Conservation (phyloP, 2,888 invertebrate genomes). For the Plebejus melissa region DNA sequence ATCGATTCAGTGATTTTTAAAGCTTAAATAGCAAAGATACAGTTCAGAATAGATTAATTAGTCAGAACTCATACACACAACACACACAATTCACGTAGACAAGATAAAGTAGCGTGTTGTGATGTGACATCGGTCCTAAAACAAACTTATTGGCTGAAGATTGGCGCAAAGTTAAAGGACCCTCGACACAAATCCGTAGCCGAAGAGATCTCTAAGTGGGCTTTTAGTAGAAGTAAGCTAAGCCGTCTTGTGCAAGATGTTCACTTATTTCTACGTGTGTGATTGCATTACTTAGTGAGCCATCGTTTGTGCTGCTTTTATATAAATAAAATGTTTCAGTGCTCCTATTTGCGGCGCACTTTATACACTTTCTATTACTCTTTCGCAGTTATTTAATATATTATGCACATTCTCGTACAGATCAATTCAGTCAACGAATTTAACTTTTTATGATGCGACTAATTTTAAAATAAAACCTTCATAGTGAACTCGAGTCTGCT, state of each 20-base stretch:
- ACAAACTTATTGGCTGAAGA: conserved; percentile 67
- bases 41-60: background rate
- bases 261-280: conserved; percentile 66
- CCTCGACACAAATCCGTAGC: conserved; percentile 67
- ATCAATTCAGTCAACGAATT: background rate
- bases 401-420: background rate
- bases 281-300: conserved; percentile 54
- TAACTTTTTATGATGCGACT: background rate
- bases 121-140: conserved; percentile 48
- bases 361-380: background rate
- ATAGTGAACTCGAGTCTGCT: background rate
- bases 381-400: background rate
- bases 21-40: no score
- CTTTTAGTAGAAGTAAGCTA: conserved; percentile 75
- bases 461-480: background rate
- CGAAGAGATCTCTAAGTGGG: conserved; percentile 76
- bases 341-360: background rate
- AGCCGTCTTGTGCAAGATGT: conserved; percentile 72
- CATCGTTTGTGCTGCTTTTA: conserved; percentile 38
- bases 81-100: background rate
- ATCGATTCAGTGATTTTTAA: no score
- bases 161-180: conserved; percentile 63
- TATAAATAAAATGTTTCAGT: conserved; percentile 28
- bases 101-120: conserved; percentile 31
- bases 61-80: background rate